phyloP scores from a whole-genome alignment of 2,797 vertebrate species.

The Dipus sagitta region DNA sequence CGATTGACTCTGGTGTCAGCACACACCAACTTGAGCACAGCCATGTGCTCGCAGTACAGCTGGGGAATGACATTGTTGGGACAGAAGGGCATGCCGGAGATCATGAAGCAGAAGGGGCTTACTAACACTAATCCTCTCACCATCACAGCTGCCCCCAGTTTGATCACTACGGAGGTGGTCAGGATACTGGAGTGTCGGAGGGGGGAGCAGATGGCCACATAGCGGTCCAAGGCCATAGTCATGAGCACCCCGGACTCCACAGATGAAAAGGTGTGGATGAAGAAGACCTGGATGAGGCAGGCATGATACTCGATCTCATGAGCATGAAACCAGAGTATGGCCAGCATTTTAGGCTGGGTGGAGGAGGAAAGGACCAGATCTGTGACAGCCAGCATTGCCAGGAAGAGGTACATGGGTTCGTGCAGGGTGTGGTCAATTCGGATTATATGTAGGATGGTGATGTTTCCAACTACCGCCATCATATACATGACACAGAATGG shows the following conservation, averaged over 20 bases:
- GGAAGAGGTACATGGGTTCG: constrained; percentile 90
- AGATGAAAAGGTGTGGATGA: constrained; percentile 87
- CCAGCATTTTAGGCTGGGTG: constrained; percentile 87
- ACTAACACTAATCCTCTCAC: constrained; percentile 76
- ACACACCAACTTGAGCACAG: constrained; percentile 87
- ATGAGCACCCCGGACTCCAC: constrained; percentile 88
- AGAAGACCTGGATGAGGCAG: constrained; percentile 88
- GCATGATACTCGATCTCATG: constrained; percentile 85
- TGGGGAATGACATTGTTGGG: constrained; percentile 74
- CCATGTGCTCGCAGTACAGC: constrained; percentile 88
- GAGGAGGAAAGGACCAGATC: constrained; percentile 87
- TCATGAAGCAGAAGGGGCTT: constrained; percentile 81
- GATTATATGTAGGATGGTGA: constrained; percentile 55
- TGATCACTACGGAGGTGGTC: constrained; percentile 81
- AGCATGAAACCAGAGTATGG: constrained; percentile 85
- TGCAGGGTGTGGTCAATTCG: constrained; percentile 81
- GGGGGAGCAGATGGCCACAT: constrained; percentile 89
- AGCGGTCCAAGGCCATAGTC: constrained; percentile 89
- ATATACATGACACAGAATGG: constrained; percentile 71
- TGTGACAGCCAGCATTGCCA: constrained; percentile 85
- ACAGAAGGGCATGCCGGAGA: constrained; percentile 84
- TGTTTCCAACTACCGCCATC: constrained; percentile 65
- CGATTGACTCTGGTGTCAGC: constrained; percentile 83
- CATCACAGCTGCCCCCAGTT: constrained; percentile 82
- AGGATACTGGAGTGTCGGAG: constrained; percentile 86